Evolutionary conservation across 2,113 vertebrate species (phyloP), one percentile per base, ranked within the genome.

Genomic region (Chrysemys picta): DNA sequence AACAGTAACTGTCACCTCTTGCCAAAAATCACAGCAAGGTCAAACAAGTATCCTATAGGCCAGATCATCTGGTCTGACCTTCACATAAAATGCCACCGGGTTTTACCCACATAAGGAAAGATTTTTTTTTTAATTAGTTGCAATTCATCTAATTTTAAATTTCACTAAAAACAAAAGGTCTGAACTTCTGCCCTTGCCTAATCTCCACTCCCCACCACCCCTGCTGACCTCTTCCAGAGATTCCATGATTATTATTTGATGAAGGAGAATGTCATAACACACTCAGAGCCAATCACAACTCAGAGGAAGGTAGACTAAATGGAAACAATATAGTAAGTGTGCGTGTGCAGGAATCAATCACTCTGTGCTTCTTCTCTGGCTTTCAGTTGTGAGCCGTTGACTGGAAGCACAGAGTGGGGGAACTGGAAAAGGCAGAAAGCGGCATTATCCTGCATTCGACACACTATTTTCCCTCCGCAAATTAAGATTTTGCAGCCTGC

Each of bases 11-110:
- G 93, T 91, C 95, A 87, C 82, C 89, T 85, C 91, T 78, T 97
- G 98, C 98, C 98, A 98, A 98, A 98, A 94, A 96, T 93, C 96
- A 87, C 49, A 47, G 96, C 92, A 94, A 94, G 98, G 97, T 97
- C 98, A 97, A 53, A 96, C 88, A 19, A 95, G 97, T 93, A 97
- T 83, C 95, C 84, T 85, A 53, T 72, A 85, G 95, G 93, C 97
- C 96, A 3, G 62, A 93, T 85, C 22, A 2, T 69, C 89, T 94
- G 38, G 94, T 94, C 95, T 94, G 96, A 97, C 97, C 96, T 97
- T 95, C 94, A 57, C 96, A 95, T 96, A 96, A 88, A 56, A 91
- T 88, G 50, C 79, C 2, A 80, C 75, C 92, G 69, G 94, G 89
- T 89, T 84, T 90, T 93, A 59, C 53, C 10, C 75, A 45, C 13